Evolutionary conservation across 2,797 vertebrate genomes (phyloP).

Genomic region (Channallabes apus): DNA sequence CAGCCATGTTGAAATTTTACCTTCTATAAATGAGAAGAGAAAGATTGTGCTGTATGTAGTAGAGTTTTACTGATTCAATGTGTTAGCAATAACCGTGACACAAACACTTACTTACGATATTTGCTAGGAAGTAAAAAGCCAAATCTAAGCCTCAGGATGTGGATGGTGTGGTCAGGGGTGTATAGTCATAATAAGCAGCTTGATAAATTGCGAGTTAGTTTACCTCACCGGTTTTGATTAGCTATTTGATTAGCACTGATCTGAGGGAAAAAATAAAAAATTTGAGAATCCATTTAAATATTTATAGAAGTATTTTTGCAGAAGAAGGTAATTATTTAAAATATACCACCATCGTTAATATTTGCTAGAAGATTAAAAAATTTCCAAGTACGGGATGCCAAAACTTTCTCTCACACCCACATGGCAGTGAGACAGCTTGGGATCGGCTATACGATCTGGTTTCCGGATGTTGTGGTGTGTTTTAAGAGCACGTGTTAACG

Average conservation of each 20-base stretch:
- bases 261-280: neutral
- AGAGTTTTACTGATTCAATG: neutral
- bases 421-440: constrained; percentile 3
- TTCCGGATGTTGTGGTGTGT: constrained; percentile 64
- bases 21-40: neutral
- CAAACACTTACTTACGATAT: too few species aligned
- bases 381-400: neutral
- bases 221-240: neutral
- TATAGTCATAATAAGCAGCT: neutral
- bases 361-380: too few species aligned
- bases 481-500: constrained; percentile 47
- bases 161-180: neutral
- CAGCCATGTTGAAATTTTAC: neutral
- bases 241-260: neutral
- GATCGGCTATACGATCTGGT: constrained; percentile 57
- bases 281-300: neutral
- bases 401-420: neutral
- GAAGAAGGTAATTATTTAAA: neutral
- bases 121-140: neutral
- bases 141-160: neutral
- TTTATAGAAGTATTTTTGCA: neutral
- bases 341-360: too few species aligned
- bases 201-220: too few species aligned
- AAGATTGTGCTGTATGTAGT: neutral
- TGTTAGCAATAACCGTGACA: neutral